A percentile compares a stretch with the other conserved stretches of the same genome.
These are phyloP conservation scores for Cybosia mesomella DNA, from an alignment of 2,888 invertebrate genomes.

Conservation along the genomic window DNA sequence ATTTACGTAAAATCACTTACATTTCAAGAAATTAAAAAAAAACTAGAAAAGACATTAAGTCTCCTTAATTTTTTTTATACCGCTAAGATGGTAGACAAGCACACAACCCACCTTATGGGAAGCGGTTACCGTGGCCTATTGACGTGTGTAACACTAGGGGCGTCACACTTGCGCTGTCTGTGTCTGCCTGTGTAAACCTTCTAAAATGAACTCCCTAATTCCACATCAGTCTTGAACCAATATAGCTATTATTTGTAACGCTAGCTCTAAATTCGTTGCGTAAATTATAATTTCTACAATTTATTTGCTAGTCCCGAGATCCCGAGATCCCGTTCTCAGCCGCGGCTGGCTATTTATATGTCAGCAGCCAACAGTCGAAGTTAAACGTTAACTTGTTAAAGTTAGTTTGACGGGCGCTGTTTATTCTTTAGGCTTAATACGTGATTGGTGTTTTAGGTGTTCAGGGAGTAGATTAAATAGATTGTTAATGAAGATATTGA, in stretches of 20 bases:
- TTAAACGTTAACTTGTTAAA: conserved; percentile 2
- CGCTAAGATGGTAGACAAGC: no score
- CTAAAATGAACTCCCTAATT: background rate
- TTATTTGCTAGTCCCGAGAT: conserved; percentile 14
- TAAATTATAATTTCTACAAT: conserved; percentile 25
- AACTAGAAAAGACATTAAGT: no score
- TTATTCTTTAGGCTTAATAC: background rate
- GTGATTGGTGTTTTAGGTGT: background rate
- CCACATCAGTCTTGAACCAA: background rate
- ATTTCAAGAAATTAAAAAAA: no score
- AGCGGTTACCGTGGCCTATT: no score
- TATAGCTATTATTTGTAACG: conserved; percentile 13
- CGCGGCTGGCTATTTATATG: conserved; percentile 9
- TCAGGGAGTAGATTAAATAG: background rate
- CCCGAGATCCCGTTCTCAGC: background rate
- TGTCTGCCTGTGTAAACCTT: no score
- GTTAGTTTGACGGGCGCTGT: background rate
- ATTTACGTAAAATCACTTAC: no score
- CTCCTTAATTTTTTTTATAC: no score
- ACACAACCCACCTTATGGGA: no score
- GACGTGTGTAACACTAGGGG: no score
- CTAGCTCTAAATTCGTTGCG: conserved; percentile 8
- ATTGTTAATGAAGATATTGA: background rate
- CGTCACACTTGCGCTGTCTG: no score
- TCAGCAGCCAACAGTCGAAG: background rate